phyloP scores from a whole-genome alignment of 2,113 vertebrate genomes.

The Tapirus terrestris region DNA sequence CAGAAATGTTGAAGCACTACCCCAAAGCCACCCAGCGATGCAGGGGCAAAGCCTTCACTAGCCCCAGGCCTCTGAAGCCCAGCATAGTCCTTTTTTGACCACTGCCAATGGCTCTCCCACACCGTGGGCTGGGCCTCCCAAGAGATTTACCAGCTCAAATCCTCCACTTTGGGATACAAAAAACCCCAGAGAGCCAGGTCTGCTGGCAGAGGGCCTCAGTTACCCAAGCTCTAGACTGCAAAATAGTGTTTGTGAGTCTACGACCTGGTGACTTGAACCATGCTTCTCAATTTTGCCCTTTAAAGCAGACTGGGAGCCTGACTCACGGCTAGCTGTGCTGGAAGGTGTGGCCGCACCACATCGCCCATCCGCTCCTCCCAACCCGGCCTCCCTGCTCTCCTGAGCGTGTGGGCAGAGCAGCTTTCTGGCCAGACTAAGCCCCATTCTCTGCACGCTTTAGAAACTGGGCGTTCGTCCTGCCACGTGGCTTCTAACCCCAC shows the following conservation, averaged over 20 bases:
- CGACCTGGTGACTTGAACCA: neutral
- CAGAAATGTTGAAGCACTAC: neutral
- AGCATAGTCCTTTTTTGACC: no score
- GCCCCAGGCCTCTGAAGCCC: neutral
- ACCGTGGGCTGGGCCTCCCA: neutral
- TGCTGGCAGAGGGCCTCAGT: neutral
- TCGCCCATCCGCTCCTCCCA: fast-evolving
- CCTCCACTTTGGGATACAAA: neutral
- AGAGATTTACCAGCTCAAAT: neutral
- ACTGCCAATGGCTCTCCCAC: neutral
- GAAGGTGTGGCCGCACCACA: neutral
- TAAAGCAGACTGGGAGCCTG: conserved; percentile 6
- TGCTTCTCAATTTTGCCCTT: conserved; percentile 13
- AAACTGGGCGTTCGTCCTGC: neutral
- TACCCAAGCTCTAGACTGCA: neutral
- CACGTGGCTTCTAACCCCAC: neutral
- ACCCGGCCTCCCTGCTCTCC: neutral
- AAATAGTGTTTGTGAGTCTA: neutral
- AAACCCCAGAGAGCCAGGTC: neutral
- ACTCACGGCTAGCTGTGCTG: neutral
- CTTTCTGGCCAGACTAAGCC: neutral
- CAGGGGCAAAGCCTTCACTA: no score
- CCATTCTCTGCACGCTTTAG: neutral
- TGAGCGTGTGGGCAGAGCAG: neutral
- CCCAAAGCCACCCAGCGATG: fast-evolving